phyloP scores from a whole-genome alignment of 2,113 vertebrate species.

The Gracilinanus agilis region DNA sequence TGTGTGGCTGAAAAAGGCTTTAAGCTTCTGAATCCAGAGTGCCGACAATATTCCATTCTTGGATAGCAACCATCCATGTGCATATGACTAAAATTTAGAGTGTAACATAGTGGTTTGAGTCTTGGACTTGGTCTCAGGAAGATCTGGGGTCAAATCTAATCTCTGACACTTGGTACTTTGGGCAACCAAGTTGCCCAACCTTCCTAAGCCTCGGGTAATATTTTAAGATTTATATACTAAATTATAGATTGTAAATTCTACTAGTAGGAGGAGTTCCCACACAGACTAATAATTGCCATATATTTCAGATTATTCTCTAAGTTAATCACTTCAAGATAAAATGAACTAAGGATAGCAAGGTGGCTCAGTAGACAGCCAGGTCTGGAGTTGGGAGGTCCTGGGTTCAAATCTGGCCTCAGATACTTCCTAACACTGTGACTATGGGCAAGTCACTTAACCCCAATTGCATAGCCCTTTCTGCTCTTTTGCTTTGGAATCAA shows the following conservation, averaged over 20 bases:
- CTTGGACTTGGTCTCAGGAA: background rate
- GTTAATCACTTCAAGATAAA: background rate
- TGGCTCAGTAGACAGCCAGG: too few relatives aligned
- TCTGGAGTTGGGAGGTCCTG: too few relatives aligned
- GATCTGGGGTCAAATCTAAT: background rate
- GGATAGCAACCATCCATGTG: background rate
- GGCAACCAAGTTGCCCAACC: background rate
- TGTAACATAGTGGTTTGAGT: background rate
- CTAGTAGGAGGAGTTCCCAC: background rate
- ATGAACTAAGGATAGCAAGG: background rate
- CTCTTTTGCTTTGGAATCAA: too few relatives aligned
- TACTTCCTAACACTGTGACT: too few relatives aligned
- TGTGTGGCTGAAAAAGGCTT: background rate
- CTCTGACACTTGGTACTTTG: background rate
- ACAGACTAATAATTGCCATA: background rate
- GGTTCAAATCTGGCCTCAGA: too few relatives aligned
- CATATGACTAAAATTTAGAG: background rate
- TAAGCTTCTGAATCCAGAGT: background rate
- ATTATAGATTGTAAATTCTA: background rate
- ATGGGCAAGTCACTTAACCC: too few relatives aligned
- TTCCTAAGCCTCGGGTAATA: background rate
- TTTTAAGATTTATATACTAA: background rate
- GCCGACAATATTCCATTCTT: background rate
- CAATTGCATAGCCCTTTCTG: too few relatives aligned
- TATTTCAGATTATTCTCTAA: background rate